These are phyloP conservation scores for Petrophora chlorosata DNA, from an alignment of 2,888 invertebrate species.

Conservation along the genomic window DNA sequence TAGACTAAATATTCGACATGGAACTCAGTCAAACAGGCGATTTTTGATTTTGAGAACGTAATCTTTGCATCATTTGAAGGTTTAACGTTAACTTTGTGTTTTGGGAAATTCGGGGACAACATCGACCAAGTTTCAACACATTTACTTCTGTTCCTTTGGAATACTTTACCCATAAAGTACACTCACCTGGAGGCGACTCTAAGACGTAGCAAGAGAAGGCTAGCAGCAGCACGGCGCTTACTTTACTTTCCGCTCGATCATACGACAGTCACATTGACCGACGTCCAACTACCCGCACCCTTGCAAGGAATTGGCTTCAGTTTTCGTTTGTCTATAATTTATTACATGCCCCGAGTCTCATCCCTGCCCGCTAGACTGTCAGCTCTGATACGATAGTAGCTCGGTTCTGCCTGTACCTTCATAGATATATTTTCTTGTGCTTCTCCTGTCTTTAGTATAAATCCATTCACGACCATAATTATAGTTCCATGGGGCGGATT, in stretches of 20 bases:
- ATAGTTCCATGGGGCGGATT: conserved; percentile 35
- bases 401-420: conserved; percentile 25
- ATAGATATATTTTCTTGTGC: conserved; percentile 27
- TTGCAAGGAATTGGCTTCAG: conserved; percentile 41
- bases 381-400: conserved; percentile 31
- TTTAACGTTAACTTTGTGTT: conserved; percentile 53
- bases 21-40: too few species aligned
- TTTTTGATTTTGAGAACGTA: conserved; percentile 45
- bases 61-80: conserved; percentile 55
- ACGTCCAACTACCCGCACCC: conserved; percentile 40
- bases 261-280: conserved; percentile 26
- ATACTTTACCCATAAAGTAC: conserved; percentile 15
- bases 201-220: conserved; percentile 11
- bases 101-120: conserved; percentile 42
- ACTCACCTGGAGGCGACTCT: conserved; percentile 8
- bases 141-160: conserved; percentile 18
- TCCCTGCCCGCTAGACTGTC: conserved; percentile 23
- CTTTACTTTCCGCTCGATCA: conserved; percentile 43
- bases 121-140: conserved; percentile 33
- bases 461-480: conserved; percentile 13
- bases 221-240: conserved; percentile 52
- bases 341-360: conserved; percentile 38
- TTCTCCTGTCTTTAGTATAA: conserved; percentile 25
- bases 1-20: too few species aligned
- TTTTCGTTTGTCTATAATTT: conserved; percentile 40